phyloP scores from a whole-genome alignment of 2,888 invertebrate genomes.

The Erynnis tages region DNA sequence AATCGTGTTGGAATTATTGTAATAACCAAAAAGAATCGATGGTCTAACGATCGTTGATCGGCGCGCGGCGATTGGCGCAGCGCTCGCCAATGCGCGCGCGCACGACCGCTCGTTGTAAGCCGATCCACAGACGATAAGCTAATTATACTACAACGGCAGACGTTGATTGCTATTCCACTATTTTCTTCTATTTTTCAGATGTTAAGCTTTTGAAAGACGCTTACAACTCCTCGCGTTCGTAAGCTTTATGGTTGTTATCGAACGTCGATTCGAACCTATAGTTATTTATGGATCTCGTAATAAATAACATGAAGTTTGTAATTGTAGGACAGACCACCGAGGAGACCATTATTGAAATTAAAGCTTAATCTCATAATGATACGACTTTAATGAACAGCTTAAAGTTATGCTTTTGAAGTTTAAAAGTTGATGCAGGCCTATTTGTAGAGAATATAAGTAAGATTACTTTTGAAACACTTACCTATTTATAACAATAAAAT shows the following conservation, averaged over 20 bases:
- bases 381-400: not conserved
- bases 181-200: conserved; percentile 65
- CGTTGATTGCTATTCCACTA: conserved; percentile 61
- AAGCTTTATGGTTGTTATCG: conserved; percentile 54
- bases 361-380: conserved; percentile 38
- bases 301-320: conserved; percentile 31
- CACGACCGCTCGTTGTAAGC: conserved; percentile 56
- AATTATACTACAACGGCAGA: conserved; percentile 65
- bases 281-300: conserved; percentile 36
- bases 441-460: too few species aligned
- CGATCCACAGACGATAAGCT: conserved; percentile 72
- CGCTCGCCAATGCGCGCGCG: conserved; percentile 73
- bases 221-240: conserved; percentile 41
- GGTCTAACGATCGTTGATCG: conserved; percentile 63
- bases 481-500: too few species aligned
- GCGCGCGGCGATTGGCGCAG: conserved; percentile 66
- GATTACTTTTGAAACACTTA: too few species aligned
- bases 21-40: conserved; percentile 79
- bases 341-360: conserved; percentile 54
- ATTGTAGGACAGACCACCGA: conserved; percentile 54
- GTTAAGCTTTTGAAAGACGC: conserved; percentile 54
- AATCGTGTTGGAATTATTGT: conserved; percentile 79
- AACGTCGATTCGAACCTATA: conserved; percentile 54
- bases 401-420: not conserved
- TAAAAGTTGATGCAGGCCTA: not conserved